phyloP scores from a whole-genome alignment of 2,113 vertebrate genomes.

The Pipa parva region DNA sequence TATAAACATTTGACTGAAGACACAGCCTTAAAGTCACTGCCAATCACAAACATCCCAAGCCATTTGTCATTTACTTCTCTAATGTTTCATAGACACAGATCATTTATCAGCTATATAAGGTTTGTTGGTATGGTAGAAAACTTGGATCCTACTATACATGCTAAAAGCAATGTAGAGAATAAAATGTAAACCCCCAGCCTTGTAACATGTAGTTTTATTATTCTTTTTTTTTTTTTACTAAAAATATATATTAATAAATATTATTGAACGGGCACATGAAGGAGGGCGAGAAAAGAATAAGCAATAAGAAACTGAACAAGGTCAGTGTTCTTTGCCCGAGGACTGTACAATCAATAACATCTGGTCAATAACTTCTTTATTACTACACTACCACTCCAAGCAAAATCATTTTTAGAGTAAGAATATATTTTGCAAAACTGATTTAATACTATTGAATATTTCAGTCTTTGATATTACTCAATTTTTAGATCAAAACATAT shows the following conservation, averaged over 20 bases:
- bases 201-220: conserved; percentile 78
- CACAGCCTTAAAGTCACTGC: too few relatives aligned
- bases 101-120: too few relatives aligned
- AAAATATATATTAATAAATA: conserved; percentile 99
- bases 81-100: neutral
- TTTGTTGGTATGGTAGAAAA: too few relatives aligned
- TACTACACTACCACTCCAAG: conserved; percentile 91
- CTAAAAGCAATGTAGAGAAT: conserved; percentile 71
- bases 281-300: conserved; percentile 81
- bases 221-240: conserved; percentile 82
- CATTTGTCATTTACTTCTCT: too few relatives aligned
- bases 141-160: conserved; percentile 49
- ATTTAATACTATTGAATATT: conserved; percentile 90
- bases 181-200: conserved; percentile 85
- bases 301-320: conserved; percentile 87
- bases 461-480: conserved; percentile 77
- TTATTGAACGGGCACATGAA: conserved; percentile 92
- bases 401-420: conserved; percentile 97
- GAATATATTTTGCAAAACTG: conserved; percentile 89
- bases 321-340: conserved; percentile 93
- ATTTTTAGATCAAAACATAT: conserved; percentile 77
- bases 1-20: too few relatives aligned
- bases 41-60: too few relatives aligned
- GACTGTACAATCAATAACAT: conserved; percentile 97
- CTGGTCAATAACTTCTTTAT: conserved; percentile 99